A percentile compares a stretch with the other conserved stretches of the same genome.
These are phyloP conservation scores for Himalopsyche anomala DNA, from an alignment of 2,888 invertebrate genomes.

Conservation along the genomic window DNA sequence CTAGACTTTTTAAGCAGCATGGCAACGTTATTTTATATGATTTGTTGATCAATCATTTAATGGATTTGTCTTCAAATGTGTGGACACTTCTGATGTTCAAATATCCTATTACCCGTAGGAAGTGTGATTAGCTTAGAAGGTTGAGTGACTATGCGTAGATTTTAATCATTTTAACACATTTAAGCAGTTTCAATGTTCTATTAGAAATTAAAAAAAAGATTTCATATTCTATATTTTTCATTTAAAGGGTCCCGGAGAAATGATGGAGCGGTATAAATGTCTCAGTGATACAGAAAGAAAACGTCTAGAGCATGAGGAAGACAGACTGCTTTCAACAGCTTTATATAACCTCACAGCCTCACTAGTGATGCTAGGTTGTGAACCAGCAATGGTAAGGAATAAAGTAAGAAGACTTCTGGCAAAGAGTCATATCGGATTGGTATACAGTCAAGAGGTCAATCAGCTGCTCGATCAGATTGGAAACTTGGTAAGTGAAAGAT, in stretches of 20 bases:
- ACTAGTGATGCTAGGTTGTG: constrained; percentile 94
- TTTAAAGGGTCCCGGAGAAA: constrained; percentile 90
- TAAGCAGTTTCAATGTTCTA: no score
- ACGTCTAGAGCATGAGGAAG: constrained; percentile 98
- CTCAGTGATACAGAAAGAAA: constrained; percentile 95
- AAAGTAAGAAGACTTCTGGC: constrained; percentile 95
- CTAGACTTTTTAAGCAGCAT: no score
- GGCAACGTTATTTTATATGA: no score
- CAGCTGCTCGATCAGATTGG: constrained; percentile 95
- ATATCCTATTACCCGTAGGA: no score
- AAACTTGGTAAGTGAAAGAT: constrained; percentile 83
- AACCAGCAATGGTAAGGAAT: constrained; percentile 88
- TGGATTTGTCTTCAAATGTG: no score
- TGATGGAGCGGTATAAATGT: constrained; percentile 98
- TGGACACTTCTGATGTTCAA: no score
- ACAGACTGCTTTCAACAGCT: constrained; percentile 94
- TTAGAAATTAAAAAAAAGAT: background rate
- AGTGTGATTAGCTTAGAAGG: no score
- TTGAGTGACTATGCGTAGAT: no score
- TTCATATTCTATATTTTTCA: background rate
- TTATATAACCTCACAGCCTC: constrained; percentile 97
- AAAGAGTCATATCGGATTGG: constrained; percentile 98
- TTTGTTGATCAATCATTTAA: no score
- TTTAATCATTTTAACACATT: no score
- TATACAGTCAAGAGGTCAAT: constrained; percentile 98